Evolutionary conservation across 2,113 vertebrate genomes (phyloP), one percentile per base, ranked within the genome.

Genomic region (Excalfactoria chinensis): DNA sequence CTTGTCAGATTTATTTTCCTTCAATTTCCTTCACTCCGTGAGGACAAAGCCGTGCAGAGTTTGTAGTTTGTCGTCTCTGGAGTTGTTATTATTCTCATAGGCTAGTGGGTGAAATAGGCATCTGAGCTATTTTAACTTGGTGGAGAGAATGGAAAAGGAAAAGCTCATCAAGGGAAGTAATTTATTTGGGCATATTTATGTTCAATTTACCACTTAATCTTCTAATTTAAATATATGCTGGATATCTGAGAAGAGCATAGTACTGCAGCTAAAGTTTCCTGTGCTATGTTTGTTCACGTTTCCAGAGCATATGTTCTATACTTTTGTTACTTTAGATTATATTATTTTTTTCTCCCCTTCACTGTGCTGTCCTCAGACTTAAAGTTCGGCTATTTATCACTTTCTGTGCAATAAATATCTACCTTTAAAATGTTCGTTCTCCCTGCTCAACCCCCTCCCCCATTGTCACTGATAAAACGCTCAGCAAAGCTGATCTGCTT

Each of bases 21-120:
- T 40, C 20, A 32, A 18, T 20, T 20, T 0, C 1, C 1, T 4
- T 8, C 8, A 0, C 2, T 4, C 17, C 8, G 0, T 1, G 1
- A 20, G 34, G 53, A 19, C 17, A 6, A 30, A 23, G 14, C n/a
- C 58, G 11, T 2, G 41, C 30, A 1, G 76, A 2, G 1, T 2
- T 66, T 2, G 1, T 1, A 62, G 40, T 40, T 66, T 3, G 0
- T 13, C 30, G 10, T 22, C 30, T 18, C 14, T 35, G 43, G 4
- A 21, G 30, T 6, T 56, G n/a, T 7, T 79, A 1, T 11, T 48
- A 66, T 70, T 71, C 7, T 62, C 1, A 0, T 3, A 25, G 23
- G 7, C 13, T 6, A 75, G 12, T 6, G 18, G 48, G 26, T 28
- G 28, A 64, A 81, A 26, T 19, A 6, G 13, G n/a, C 81, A 2